A percentile compares a stretch with the other conserved stretches of the same genome.
Evolutionary conservation across 2,797 vertebrate species (phyloP).

Genomic region (Lutra lutra): DNA sequence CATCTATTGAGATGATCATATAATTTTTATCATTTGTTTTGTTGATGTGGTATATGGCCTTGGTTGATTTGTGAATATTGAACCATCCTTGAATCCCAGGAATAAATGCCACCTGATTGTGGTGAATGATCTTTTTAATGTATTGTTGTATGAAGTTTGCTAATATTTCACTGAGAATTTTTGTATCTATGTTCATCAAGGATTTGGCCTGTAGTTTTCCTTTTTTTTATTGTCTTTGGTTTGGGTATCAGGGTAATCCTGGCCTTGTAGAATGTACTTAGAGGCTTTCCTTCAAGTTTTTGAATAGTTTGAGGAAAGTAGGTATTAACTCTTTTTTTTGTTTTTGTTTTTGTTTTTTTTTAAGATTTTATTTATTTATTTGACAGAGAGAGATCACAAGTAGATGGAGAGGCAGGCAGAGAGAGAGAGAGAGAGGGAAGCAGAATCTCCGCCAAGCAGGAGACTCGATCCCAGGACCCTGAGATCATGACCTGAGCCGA

Average conservation of each 20-base stretch:
- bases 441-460: no score
- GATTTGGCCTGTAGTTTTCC: background rate
- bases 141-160: background rate
- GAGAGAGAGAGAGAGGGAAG: no score
- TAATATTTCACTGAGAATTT: background rate
- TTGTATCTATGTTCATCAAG: background rate
- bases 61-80: background rate
- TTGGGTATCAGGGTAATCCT: background rate
- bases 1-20: background rate
- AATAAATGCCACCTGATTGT: background rate
- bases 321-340: background rate
- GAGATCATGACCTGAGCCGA: no score
- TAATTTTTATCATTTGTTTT: background rate
- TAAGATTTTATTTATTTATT: no score
- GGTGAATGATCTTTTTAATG: background rate
- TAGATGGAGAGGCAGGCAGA: no score
- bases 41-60: background rate
- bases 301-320: background rate
- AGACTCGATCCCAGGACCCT: no score
- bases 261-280: background rate
- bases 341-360: background rate
- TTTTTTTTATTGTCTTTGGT: background rate
- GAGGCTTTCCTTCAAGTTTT: background rate
- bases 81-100: background rate
- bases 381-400: no score